Evolutionary conservation across 2,888 invertebrate genomes (phyloP).

Genomic region (Eucera pruinosa): DNA sequence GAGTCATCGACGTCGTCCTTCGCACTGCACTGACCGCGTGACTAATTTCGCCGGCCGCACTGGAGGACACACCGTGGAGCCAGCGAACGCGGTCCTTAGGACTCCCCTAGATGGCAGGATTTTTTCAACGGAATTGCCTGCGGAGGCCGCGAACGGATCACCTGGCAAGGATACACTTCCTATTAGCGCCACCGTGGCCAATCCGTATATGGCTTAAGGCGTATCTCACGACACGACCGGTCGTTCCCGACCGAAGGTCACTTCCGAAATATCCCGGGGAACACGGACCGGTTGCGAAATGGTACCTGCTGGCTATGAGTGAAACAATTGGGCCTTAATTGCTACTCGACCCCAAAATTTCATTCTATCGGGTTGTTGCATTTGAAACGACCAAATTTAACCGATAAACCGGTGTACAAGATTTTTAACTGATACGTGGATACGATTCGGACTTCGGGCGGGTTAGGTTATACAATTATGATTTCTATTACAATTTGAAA

Average conservation of each 20-base stretch:
- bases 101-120: constrained; percentile 79
- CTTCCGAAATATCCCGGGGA: constrained; percentile 74
- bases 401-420: too few species aligned
- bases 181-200: constrained; percentile 70
- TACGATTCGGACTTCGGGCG: too few species aligned
- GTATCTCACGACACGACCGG: constrained; percentile 70
- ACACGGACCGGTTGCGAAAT: constrained; percentile 23
- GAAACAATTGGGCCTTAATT: neutral
- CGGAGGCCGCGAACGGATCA: constrained; percentile 75
- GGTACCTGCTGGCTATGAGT: neutral
- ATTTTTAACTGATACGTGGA: too few species aligned
- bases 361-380: neutral
- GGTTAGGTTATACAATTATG: too few species aligned
- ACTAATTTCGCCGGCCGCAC: constrained; percentile 65
- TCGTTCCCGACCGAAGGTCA: constrained; percentile 68
- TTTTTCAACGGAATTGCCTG: constrained; percentile 75
- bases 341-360: too few species aligned
- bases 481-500: too few species aligned
- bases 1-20: constrained; percentile 67
- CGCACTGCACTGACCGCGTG: constrained; percentile 58
- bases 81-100: constrained; percentile 72
- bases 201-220: constrained; percentile 76
- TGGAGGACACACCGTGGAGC: constrained; percentile 55
- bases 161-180: constrained; percentile 77
- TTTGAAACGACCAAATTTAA: too few species aligned